A percentile compares a stretch with the other conserved stretches of the same genome.
These are phyloP conservation scores for Aldabrachelys gigantea DNA, from an alignment of 2,113 vertebrate species.

Conservation along the genomic window DNA sequence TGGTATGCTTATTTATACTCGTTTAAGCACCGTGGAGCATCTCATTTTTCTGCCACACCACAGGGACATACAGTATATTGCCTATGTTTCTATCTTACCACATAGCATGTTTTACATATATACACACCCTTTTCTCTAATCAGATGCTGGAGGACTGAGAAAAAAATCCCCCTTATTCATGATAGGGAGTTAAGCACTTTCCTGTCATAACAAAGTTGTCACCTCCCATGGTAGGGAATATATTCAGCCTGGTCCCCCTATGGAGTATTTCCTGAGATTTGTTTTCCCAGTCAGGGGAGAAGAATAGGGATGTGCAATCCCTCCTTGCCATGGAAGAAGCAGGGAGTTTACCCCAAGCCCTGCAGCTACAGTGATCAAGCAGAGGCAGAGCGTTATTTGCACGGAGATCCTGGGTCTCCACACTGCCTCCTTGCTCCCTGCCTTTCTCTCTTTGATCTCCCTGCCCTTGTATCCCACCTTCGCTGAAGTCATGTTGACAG, in stretches of 20 bases:
- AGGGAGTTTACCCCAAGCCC: background rate
- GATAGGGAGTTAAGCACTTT: background rate
- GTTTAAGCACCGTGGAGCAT: background rate
- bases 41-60: background rate
- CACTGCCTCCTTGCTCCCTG: background rate
- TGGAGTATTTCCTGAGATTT: background rate
- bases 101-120: background rate
- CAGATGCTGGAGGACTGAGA: background rate
- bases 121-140: background rate
- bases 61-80: background rate
- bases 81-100: background rate
- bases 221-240: fast-evolving
- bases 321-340: background rate
- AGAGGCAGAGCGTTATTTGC: background rate
- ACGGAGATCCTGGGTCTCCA: background rate
- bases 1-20: background rate
- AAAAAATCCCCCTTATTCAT: background rate
- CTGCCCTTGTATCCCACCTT: fast-evolving
- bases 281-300: background rate
- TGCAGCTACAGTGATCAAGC: background rate
- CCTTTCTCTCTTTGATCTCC: background rate
- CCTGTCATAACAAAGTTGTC: background rate
- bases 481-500: background rate
- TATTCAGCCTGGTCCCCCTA: background rate
- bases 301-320: background rate